Conservation (phyloP, 2,797 vertebrate species). For the Xiphophorus birchmanni region DNA sequence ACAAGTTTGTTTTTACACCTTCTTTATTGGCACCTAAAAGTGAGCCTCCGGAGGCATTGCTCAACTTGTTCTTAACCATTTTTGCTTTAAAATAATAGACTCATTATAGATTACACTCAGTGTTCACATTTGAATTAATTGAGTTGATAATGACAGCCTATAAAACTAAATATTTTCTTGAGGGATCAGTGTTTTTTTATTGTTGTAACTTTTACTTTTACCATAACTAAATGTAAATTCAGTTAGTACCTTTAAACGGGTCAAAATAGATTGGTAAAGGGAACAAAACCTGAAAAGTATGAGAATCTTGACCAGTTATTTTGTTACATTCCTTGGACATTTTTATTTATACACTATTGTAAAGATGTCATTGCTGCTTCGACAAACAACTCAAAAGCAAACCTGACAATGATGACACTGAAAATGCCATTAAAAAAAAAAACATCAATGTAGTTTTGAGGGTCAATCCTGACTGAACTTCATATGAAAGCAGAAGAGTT, state of each 20-base stretch:
- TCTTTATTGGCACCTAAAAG: background rate
- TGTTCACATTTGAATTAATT: background rate
- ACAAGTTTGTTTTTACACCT: background rate
- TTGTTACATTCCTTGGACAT: background rate
- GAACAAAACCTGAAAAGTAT: background rate
- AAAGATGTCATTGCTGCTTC: background rate
- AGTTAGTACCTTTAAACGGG: background rate
- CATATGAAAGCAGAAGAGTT: conserved; percentile 6
- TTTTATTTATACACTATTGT: background rate
- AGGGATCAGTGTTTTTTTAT: background rate
- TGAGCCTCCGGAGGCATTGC: background rate
- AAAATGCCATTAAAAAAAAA: background rate
- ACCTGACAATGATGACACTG: background rate
- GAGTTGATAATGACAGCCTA: background rate
- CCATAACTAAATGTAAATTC: background rate
- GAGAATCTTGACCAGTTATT: background rate
- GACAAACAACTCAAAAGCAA: background rate
- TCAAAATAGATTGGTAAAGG: background rate
- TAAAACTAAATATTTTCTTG: background rate
- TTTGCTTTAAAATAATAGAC: background rate
- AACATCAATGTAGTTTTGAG: background rate
- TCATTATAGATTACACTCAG: background rate
- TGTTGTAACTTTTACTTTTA: background rate
- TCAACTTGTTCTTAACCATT: no score
- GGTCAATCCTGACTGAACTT: background rate